phyloP scores from a whole-genome alignment of 1,140 invertebrate species.

The Drosophila parvula region DNA sequence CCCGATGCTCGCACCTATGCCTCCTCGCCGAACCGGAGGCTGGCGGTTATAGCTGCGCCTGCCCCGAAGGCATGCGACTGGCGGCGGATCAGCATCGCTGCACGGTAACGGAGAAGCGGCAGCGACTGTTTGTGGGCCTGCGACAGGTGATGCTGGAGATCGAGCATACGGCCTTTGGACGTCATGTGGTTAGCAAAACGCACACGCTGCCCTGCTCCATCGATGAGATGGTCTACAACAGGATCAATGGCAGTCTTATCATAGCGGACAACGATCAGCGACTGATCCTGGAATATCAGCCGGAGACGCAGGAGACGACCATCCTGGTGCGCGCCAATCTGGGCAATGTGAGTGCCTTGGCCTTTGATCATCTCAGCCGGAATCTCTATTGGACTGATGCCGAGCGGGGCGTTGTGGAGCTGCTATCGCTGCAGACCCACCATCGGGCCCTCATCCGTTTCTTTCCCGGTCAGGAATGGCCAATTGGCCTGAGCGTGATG shows the following conservation, averaged over 20 bases:
- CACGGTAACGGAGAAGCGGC: slow-evolving; percentile 83
- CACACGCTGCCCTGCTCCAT: slow-evolving; percentile 82
- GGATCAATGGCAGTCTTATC: slow-evolving; percentile 84
- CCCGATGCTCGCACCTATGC: slow-evolving; percentile 92
- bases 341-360: slow-evolving; percentile 86
- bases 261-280: slow-evolving; percentile 85
- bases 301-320: slow-evolving; percentile 74
- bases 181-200: slow-evolving; percentile 75
- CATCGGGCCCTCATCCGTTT: slow-evolving; percentile 86
- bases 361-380: slow-evolving; percentile 88
- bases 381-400: slow-evolving; percentile 88
- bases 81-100: slow-evolving; percentile 85
- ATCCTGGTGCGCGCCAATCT: slow-evolving; percentile 84
- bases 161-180: slow-evolving; percentile 85
- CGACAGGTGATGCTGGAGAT: slow-evolving; percentile 82
- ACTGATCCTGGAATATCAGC: slow-evolving; percentile 83
- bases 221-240: slow-evolving; percentile 84
- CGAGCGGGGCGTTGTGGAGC: slow-evolving; percentile 86
- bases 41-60: slow-evolving; percentile 89
- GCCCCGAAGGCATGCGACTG: slow-evolving; percentile 89
- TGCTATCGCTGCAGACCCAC: slow-evolving; percentile 85
- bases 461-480: slow-evolving; percentile 85
- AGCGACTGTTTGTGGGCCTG: slow-evolving; percentile 83
- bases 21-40: slow-evolving; percentile 87
- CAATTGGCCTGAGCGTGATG: slow-evolving; percentile 87